Evolutionary conservation across 92 coral and sea anemone genomes (phyloP), one percentile per base, ranked within the genome.

Genomic region (Phenganax subtilis): DNA sequence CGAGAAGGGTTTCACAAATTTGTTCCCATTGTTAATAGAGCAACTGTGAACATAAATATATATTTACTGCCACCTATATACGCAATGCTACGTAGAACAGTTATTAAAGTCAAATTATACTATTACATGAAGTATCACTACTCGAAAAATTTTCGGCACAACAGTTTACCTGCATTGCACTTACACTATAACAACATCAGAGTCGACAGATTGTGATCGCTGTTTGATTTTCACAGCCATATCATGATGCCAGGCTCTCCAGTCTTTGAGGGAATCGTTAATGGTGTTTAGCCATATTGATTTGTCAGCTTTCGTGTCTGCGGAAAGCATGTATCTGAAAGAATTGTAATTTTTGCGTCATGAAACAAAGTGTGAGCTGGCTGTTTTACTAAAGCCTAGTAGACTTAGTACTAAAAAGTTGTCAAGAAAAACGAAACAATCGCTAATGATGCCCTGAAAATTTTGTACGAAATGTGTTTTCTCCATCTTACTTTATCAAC

Each of bases 231-330:
- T 73, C 59, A 52, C 60, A 11, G 30, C 54, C 54, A 27, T 52
- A 44, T 77, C 62, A 27, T 62, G 71, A 77, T 77, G 82, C 98
- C 98, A 93, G 5, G 98, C 98, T 62, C 89, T 90, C 80, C 89
- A 90, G 86, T 93, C 97, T 71, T 88, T 90, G 31, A 93, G 89
- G n/a, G 98, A 93, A 25, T 93, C 98, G 56, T 93, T 93, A 6
- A 93, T 58, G 44, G 93, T 86, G 90, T 93, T 88, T 58, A 93
- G 55, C 98, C 98, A 93, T 28, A 97, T 93, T 9, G 85, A 89
- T 62, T 91, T 90, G 84, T 93, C 98, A 37, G 93, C 77, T 75
- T 93, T 93, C 57, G 96, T 93, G 83, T 93, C 98, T 7, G 93
- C 92, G 0, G 98, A 96, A 54, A 93, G 85, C 75, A 93, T 88